These are phyloP conservation scores for Cherax destructor DNA, from an alignment of 1,140 invertebrate genomes.

Conservation along the genomic window DNA sequence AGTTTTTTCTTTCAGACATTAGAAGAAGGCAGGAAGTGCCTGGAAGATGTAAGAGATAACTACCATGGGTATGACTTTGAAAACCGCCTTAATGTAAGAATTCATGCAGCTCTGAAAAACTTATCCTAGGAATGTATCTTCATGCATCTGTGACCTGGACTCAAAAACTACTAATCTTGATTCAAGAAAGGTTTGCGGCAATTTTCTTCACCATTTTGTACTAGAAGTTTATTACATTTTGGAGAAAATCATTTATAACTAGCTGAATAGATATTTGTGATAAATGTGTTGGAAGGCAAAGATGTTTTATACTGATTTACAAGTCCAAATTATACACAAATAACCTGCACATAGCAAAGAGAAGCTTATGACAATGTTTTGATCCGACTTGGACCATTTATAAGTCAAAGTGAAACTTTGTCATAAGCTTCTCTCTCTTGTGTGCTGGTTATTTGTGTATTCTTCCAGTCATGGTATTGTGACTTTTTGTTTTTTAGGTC, in stretches of 20 bases:
- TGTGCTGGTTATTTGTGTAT: no score
- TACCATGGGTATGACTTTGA: conserved; percentile 71
- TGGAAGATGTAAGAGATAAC: conserved; percentile 69
- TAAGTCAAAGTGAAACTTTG: no score
- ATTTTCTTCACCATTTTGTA: conserved; percentile 16
- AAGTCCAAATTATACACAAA: not conserved
- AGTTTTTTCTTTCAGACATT: conserved; percentile 54
- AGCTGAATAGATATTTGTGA: not conserved
- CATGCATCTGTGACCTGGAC: not conserved
- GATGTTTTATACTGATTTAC: not conserved
- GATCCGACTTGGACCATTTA: no score
- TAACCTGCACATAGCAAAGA: no score
- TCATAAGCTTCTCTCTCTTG: no score
- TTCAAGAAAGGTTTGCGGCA: conserved; percentile 1
- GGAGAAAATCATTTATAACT: not conserved
- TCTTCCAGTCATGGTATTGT: no score
- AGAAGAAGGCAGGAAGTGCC: conserved; percentile 56
- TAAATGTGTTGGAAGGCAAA: not conserved
- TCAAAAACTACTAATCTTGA: not conserved
- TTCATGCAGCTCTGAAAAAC: conserved; percentile 67
- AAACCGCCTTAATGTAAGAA: conserved; percentile 67
- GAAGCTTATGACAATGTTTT: no score
- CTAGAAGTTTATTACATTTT: not conserved
- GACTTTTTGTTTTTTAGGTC: no score
- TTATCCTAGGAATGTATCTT: conserved; percentile 17